Percentiles rank a stretch among this genome's conserved stretches.
Conservation (phyloP, 2,113 vertebrate species). For the Pavo muticus region DNA sequence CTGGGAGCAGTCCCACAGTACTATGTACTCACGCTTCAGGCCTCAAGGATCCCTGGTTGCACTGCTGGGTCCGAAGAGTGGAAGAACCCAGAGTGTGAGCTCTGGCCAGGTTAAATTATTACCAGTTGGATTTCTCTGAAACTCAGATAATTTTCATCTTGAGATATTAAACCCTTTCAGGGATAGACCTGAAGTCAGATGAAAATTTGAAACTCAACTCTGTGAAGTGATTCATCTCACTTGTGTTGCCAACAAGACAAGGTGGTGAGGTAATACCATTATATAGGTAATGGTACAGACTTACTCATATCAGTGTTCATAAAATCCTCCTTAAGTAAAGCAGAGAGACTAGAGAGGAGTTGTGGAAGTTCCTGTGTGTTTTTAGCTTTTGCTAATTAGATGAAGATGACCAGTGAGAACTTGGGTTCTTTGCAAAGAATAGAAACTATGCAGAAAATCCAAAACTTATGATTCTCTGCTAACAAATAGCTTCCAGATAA, state of each 20-base stretch:
- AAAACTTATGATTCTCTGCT: background rate
- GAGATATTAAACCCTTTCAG: background rate
- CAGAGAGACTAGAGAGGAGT: background rate
- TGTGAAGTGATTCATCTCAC: fast-evolving
- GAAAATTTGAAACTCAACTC: background rate
- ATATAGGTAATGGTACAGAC: background rate
- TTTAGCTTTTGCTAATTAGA: background rate
- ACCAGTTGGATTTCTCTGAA: background rate
- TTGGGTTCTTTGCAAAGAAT: background rate
- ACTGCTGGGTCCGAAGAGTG: background rate
- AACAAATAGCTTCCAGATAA: background rate
- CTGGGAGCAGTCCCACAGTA: background rate
- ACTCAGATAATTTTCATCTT: background rate
- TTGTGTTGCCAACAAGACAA: background rate
- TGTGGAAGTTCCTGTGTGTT: background rate
- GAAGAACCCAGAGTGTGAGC: background rate
- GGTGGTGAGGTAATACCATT: background rate
- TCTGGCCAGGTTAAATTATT: background rate
- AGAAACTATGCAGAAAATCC: background rate
- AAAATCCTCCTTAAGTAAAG: background rate
- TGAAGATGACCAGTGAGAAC: background rate
- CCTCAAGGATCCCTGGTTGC: background rate
- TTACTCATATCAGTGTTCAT: background rate
- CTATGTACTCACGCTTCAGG: background rate
- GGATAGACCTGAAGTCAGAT: background rate